These are phyloP conservation scores for Amblyjoppa fuscipennis DNA, from an alignment of 2,888 invertebrate species.

Conservation along the genomic window DNA sequence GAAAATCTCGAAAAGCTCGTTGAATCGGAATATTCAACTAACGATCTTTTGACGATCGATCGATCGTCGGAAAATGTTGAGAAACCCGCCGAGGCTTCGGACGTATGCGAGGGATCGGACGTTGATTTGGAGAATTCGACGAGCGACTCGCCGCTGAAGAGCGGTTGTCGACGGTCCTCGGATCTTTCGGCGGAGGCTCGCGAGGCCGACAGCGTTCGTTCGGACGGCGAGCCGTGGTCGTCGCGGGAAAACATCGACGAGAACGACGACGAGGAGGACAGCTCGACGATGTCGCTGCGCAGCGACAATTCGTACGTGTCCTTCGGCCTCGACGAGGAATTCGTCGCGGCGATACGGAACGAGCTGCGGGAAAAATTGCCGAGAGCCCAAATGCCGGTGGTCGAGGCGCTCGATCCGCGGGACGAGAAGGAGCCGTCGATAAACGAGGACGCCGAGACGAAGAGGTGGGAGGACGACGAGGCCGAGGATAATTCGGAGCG, in stretches of 20 bases:
- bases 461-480: conserved; percentile 81
- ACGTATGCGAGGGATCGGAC: conserved; percentile 27
- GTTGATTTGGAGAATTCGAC: conserved; percentile 36
- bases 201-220: conserved; percentile 41
- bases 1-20: neutral
- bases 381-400: conserved; percentile 87
- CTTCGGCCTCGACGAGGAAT: conserved; percentile 89
- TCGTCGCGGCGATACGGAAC: conserved; percentile 90
- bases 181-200: conserved; percentile 47
- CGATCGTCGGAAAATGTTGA: neutral
- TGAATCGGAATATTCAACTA: neutral
- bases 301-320: conserved; percentile 87
- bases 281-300: conserved; percentile 85
- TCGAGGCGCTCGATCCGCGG: conserved; percentile 79
- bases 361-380: conserved; percentile 91
- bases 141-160: conserved; percentile 47
- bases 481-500: conserved; percentile 79
- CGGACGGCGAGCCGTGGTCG: conserved; percentile 62
- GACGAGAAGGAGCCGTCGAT: conserved; percentile 79
- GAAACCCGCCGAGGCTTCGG: neutral
- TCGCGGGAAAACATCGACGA: conserved; percentile 61
- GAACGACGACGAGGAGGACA: conserved; percentile 83
- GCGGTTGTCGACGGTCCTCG: conserved; percentile 14
- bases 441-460: conserved; percentile 75
- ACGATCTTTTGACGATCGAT: neutral